Conservation (phyloP, 2,888 invertebrate genomes). For the Synergus gifuensis region DNA sequence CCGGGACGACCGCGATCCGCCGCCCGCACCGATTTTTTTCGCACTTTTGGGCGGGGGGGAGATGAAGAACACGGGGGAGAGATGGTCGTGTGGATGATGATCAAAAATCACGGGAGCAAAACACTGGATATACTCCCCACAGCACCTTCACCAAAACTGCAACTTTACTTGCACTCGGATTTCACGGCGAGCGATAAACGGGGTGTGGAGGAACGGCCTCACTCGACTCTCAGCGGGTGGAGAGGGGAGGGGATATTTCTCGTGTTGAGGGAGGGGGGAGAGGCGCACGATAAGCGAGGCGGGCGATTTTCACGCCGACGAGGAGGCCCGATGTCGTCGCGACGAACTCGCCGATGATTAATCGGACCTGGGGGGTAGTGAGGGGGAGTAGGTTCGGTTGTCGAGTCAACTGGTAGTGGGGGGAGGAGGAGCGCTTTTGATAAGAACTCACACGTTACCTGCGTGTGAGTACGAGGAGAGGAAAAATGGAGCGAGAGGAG, state of each 20-base stretch:
- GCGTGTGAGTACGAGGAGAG: constrained; percentile 43
- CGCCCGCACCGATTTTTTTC: constrained; percentile 47
- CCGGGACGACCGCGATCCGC: constrained; percentile 49
- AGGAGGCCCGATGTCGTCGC: constrained; percentile 29
- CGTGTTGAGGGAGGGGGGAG: constrained; percentile 48
- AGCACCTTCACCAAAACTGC: constrained; percentile 31
- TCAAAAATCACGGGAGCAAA: not conserved
- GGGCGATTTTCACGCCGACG: constrained; percentile 36
- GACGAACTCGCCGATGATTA: constrained; percentile 34
- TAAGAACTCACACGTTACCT: constrained; percentile 23
- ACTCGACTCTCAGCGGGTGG: constrained; percentile 57
- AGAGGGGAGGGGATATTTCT: constrained; percentile 52
- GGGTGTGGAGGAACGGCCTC: constrained; percentile 46
- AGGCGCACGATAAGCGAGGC: constrained; percentile 37
- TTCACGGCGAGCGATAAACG: constrained; percentile 47
- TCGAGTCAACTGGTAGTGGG: constrained; percentile 43
- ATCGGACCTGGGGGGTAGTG: not conserved
- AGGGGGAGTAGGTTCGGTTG: not conserved
- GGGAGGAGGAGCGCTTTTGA: constrained; percentile 44
- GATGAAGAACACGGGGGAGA: constrained; percentile 43
- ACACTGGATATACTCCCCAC: constrained; percentile 10
- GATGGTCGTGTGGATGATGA: constrained; percentile 46
- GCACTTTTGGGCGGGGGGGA: constrained; percentile 47
- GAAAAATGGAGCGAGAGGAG: constrained; percentile 46
- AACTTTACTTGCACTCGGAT: constrained; percentile 38